Percentiles rank a stretch among this genome's conserved stretches.
These are phyloP conservation scores for Erinaceus europaeus DNA, from an alignment of 2,113 vertebrate species.

Conservation along the genomic window DNA sequence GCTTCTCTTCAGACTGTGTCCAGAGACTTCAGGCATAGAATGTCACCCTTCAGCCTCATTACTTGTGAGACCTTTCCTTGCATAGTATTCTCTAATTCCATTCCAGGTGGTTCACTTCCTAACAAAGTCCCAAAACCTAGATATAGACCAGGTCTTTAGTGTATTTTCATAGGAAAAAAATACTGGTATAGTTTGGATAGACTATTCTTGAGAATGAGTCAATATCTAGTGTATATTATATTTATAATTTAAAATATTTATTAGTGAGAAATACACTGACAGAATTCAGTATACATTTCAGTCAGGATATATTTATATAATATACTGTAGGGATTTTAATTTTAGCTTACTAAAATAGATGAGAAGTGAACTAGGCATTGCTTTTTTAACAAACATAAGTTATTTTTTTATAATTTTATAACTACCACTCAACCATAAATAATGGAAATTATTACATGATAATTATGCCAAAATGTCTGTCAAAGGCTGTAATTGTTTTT, in stretches of 20 bases:
- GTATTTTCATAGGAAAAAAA: neutral
- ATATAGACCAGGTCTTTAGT: too few relatives aligned
- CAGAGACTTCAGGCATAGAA: too few relatives aligned
- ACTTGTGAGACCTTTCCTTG: too few relatives aligned
- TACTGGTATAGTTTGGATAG: neutral
- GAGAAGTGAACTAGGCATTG: constrained; percentile 26
- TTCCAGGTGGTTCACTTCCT: too few relatives aligned
- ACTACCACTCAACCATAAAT: constrained; percentile 47
- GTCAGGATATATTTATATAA: constrained; percentile 34
- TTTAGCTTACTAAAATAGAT: constrained; percentile 7
- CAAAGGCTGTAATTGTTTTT: constrained; percentile 59
- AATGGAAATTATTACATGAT: constrained; percentile 60
- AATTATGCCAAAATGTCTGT: constrained; percentile 63
- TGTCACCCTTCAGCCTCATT: too few relatives aligned
- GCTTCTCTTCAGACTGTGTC: too few relatives aligned
- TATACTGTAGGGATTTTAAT: constrained; percentile 8
- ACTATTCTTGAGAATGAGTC: neutral
- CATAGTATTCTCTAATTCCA: too few relatives aligned
- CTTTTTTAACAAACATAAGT: constrained; percentile 50
- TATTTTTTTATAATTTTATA: constrained; percentile 49
- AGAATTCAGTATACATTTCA: neutral
- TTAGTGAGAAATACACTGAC: neutral
- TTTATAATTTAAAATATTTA: neutral
- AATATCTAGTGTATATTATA: neutral
- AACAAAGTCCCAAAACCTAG: too few relatives aligned